These are phyloP conservation scores for Panonychus citri DNA, from an alignment of 1,140 invertebrate species.

Conservation along the genomic window DNA sequence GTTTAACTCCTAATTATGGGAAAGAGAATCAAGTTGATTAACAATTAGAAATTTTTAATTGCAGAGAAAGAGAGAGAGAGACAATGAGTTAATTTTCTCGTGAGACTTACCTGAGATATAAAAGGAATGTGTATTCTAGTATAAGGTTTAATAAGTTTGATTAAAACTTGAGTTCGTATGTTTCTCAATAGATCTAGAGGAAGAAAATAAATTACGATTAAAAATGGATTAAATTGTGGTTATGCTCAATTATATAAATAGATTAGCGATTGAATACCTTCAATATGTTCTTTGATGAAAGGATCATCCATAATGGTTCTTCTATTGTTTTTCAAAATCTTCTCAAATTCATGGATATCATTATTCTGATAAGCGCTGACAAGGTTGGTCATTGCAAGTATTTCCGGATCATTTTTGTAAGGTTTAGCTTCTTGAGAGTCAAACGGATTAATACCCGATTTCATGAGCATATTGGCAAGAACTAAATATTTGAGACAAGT, in stretches of 20 bases:
- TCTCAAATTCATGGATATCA: slow-evolving; percentile 95
- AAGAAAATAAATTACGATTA: slow-evolving; percentile 7
- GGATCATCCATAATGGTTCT: slow-evolving; percentile 93
- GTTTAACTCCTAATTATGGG: slow-evolving; percentile 45
- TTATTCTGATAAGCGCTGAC: slow-evolving; percentile 96
- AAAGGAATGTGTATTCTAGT: slow-evolving; percentile 94
- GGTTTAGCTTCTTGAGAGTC: slow-evolving; percentile 99
- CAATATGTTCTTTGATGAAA: slow-evolving; percentile 96
- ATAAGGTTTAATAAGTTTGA: slow-evolving; percentile 93
- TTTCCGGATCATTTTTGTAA: slow-evolving; percentile 98
- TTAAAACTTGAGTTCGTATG: slow-evolving; percentile 90
- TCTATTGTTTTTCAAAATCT: slow-evolving; percentile 78
- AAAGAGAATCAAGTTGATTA: no score
- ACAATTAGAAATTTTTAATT: neutral
- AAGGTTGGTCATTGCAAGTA: slow-evolving; percentile 96
- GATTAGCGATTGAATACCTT: slow-evolving; percentile 31
- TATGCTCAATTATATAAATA: slow-evolving; percentile 4
- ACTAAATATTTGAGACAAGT: slow-evolving; percentile 97
- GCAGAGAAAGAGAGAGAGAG: no score
- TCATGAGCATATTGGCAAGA: slow-evolving; percentile 76
- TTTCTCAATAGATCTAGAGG: slow-evolving; percentile 69
- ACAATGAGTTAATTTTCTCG: no score
- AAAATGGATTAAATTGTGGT: neutral
- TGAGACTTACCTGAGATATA: slow-evolving; percentile 47
- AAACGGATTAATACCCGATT: slow-evolving; percentile 93